Evolutionary conservation across 2,888 invertebrate species (phyloP).

Genomic region (Troides helena): DNA sequence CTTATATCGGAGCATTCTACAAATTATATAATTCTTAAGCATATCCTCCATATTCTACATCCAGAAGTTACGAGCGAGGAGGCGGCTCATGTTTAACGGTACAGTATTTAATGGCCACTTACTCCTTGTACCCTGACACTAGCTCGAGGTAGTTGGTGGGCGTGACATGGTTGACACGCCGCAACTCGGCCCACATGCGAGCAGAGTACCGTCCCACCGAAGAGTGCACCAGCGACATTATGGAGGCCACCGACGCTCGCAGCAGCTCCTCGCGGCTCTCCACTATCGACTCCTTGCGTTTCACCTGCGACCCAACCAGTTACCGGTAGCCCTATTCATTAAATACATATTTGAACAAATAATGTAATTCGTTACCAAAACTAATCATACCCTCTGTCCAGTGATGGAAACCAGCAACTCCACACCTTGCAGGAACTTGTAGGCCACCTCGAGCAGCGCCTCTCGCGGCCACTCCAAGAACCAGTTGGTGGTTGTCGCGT

Average conservation of each 20-base stretch:
- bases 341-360: too few species aligned
- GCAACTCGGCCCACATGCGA: conserved; percentile 88
- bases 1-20: conserved; percentile 86
- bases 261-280: conserved; percentile 81
- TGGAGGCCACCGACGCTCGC: conserved; percentile 84
- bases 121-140: conserved; percentile 91
- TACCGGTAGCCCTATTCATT: too few species aligned
- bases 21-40: background rate
- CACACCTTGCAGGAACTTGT: conserved; percentile 87
- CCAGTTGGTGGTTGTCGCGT: conserved; percentile 94
- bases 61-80: too few species aligned
- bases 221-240: conserved; percentile 90
- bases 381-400: conserved; percentile 73
- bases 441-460: conserved; percentile 93
- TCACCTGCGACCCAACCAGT: conserved; percentile 42
- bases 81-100: too few species aligned
- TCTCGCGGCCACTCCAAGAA: conserved; percentile 94
- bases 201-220: conserved; percentile 87
- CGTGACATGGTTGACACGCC: conserved; percentile 92
- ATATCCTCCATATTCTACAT: background rate
- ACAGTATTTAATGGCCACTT: conserved; percentile 42
- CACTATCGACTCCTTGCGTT: conserved; percentile 67
- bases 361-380: too few species aligned
- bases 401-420: conserved; percentile 86
- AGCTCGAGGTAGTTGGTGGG: conserved; percentile 93